Evolutionary conservation across 2,113 vertebrate species (phyloP).

Genomic region (Hipposideros armiger): DNA sequence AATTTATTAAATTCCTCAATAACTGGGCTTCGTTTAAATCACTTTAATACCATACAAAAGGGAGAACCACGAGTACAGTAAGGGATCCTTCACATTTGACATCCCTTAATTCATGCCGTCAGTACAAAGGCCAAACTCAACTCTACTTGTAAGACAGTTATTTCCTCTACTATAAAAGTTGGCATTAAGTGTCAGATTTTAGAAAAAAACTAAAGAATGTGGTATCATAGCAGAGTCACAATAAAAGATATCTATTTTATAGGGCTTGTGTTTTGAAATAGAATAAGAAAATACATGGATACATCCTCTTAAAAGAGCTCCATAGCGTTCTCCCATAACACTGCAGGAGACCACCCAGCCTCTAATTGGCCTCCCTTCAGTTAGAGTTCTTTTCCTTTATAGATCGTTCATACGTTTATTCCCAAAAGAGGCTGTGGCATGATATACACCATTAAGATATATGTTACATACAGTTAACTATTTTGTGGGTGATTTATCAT

Average conservation of each 20-base stretch:
- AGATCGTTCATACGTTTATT: background rate
- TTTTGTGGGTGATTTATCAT: background rate
- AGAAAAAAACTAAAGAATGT: background rate
- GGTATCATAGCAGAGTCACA: background rate
- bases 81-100: background rate
- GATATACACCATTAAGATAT: background rate
- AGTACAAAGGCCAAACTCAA: background rate
- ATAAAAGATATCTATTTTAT: background rate
- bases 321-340: background rate
- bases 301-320: background rate
- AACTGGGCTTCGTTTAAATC: background rate
- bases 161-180: slow-evolving; percentile 4
- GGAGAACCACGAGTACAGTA: background rate
- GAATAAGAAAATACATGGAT: background rate
- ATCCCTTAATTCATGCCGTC: background rate
- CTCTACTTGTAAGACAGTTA: background rate
- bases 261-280: background rate
- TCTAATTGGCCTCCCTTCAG: background rate
- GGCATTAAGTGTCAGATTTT: background rate
- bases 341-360: background rate
- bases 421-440: background rate
- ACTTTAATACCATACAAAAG: background rate
- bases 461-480: background rate
- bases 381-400: background rate
- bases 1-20: background rate